Conservation (phyloP, 2,888 invertebrate species). For the Torymus tubicola region DNA sequence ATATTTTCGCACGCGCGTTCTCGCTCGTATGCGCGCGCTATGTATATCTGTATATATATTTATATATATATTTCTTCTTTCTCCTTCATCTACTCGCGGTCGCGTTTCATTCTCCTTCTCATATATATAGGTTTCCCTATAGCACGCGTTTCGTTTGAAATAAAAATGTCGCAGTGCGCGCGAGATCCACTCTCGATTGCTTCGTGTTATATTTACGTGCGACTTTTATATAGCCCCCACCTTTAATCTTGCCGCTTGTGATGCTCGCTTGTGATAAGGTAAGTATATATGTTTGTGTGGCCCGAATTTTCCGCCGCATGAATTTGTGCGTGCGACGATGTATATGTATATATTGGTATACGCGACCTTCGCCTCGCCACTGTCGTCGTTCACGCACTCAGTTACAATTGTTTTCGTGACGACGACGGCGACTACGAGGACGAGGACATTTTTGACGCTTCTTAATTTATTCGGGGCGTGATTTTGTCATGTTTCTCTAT, state of each 20-base stretch:
- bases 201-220: constrained; percentile 52
- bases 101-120: not conserved
- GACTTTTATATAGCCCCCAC: constrained; percentile 19
- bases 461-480: too few relatives aligned
- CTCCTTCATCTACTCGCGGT: not conserved
- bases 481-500: too few relatives aligned
- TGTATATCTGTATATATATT: not conserved
- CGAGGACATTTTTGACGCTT: too few relatives aligned
- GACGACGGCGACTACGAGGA: too few relatives aligned
- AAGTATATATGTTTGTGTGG: constrained; percentile 16
- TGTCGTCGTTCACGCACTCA: too few relatives aligned
- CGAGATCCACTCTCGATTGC: constrained; percentile 52
- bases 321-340: too few relatives aligned
- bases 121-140: not conserved
- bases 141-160: not conserved
- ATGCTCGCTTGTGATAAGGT: constrained; percentile 46
- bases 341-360: too few relatives aligned
- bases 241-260: not conserved
- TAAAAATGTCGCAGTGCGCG: constrained; percentile 53
- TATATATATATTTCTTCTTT: not conserved
- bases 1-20: not conserved
- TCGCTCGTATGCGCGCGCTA: too few relatives aligned
- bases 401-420: too few relatives aligned
- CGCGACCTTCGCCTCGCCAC: too few relatives aligned
- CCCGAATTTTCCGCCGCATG: not conserved